A percentile compares a stretch with the other conserved stretches of the same genome.
Conservation (phyloP, 2,888 invertebrate species). For the Nymphalis polychloros region DNA sequence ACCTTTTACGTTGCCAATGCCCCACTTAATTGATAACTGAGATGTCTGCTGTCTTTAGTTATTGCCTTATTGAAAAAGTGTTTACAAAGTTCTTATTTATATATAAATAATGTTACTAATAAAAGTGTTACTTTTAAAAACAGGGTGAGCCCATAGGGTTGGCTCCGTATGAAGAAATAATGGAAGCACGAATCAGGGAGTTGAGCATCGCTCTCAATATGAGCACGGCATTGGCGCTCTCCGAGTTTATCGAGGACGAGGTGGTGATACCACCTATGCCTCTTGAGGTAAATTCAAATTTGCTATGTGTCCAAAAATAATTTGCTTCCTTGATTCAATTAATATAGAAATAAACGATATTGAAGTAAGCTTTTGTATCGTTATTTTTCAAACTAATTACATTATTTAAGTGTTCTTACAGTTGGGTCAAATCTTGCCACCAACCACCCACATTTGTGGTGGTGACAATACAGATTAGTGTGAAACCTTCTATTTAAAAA, state of each 20-base stretch:
- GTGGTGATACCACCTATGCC: constrained; percentile 90
- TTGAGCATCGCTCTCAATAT: constrained; percentile 86
- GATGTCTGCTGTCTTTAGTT: no score
- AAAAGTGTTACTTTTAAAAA: neutral
- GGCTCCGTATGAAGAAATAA: constrained; percentile 71
- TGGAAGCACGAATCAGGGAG: constrained; percentile 85
- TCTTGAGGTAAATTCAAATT: constrained; percentile 83
- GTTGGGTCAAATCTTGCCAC: no score
- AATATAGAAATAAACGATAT: no score
- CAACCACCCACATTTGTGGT: no score
- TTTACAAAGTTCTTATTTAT: neutral
- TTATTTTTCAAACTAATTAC: no score
- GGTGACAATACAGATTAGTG: no score
- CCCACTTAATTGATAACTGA: no score
- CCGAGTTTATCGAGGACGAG: constrained; percentile 94
- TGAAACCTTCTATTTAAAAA: no score
- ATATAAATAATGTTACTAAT: neutral
- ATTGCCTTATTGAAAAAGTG: no score
- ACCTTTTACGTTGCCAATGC: no score
- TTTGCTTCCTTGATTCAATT: neutral
- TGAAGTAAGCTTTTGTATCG: no score
- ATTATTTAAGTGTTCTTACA: no score
- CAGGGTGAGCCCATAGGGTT: constrained; percentile 60
- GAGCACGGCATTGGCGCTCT: constrained; percentile 90
- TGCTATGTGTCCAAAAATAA: neutral